Base-by-base conservation (phyloP, 2,113 vertebrate species). In the Rhegmatorhina hoffmannsi region DNA sequence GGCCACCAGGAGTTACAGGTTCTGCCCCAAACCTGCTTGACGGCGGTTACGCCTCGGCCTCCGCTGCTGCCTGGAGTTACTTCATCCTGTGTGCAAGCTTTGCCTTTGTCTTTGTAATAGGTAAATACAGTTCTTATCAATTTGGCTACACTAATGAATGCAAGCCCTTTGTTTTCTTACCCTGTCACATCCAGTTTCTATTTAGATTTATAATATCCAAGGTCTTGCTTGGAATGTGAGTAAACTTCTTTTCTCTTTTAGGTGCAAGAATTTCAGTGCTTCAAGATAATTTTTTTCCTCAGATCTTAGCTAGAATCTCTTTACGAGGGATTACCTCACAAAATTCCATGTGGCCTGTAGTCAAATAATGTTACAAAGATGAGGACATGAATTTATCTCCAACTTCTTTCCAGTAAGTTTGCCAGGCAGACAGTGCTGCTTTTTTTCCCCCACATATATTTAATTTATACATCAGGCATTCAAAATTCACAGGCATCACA, bases 361-460 rank as follows among this genome's bases (percentile, higher is more conserved):
- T 86, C 72, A 91, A 83, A 82, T 76, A 82, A 66, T 85, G 53
- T 69, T 95, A 70, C 63, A 85, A 79, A 92, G 75, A 84, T 87
- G 40, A 92, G 81, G 75, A 95, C 84, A 59, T 90, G 0, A 85
- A 62, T 93, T 83, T 94, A 58, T 89, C 62, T 95, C 40, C 38
- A 76, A 20, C 10, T 56, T 77, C 72, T 94, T 91, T 90, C 75
- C 70, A 74, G 47, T 77, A 69, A 80, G 44, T 73, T 85, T 91
- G 34, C 38, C 84, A 63, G 67, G 40, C 89, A 13, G 34, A 55
- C 5, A 24, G 6, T 0, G 0, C 7, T 58, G n/a, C 13, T 67
- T 49, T 56, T 56, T 49, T 33, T 78, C 77, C 84, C 75, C 62
- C 26, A 36, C 40, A 36, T n/a, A 46, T 75, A 21, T 26, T 66